These are phyloP conservation scores for Dendrolimus punctatus DNA, from an alignment of 1,140 invertebrate genomes.

Conservation along the genomic window DNA sequence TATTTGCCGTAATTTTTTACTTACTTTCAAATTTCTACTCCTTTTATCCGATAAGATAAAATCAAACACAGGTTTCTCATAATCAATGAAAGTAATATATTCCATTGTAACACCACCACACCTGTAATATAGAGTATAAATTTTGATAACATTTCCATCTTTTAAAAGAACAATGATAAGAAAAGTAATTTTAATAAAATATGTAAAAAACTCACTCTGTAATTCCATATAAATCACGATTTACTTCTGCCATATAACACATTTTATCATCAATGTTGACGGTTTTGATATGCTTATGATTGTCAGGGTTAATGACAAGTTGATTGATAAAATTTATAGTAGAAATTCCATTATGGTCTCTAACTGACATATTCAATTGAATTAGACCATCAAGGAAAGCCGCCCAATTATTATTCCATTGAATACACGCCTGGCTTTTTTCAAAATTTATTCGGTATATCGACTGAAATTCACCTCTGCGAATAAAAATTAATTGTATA, in stretches of 20 bases:
- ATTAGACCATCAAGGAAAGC: constrained; percentile 23
- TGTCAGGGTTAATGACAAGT: constrained; percentile 12
- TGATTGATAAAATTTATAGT: constrained; percentile 20
- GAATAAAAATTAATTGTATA: constrained; percentile 10
- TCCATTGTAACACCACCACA: no score
- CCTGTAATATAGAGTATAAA: no score
- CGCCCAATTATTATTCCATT: constrained; percentile 19
- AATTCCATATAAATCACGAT: background rate
- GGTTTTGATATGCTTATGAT: constrained; percentile 5
- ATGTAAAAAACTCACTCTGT: constrained; percentile 4
- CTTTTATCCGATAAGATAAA: background rate
- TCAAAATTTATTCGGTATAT: constrained; percentile 11
- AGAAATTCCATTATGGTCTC: constrained; percentile 14
- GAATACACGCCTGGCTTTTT: constrained; percentile 9
- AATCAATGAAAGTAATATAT: no score
- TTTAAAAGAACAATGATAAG: no score
- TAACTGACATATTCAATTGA: constrained; percentile 16
- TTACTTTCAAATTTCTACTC: background rate
- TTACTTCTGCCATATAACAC: constrained; percentile 4
- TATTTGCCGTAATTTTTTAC: no score
- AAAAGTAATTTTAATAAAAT: no score
- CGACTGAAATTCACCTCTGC: constrained; percentile 17
- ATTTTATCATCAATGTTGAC: constrained; percentile 4
- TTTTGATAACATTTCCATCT: no score
- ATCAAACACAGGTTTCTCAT: no score